phyloP scores from a whole-genome alignment of 2,888 invertebrate species.

The Drosophila setosimentum region DNA sequence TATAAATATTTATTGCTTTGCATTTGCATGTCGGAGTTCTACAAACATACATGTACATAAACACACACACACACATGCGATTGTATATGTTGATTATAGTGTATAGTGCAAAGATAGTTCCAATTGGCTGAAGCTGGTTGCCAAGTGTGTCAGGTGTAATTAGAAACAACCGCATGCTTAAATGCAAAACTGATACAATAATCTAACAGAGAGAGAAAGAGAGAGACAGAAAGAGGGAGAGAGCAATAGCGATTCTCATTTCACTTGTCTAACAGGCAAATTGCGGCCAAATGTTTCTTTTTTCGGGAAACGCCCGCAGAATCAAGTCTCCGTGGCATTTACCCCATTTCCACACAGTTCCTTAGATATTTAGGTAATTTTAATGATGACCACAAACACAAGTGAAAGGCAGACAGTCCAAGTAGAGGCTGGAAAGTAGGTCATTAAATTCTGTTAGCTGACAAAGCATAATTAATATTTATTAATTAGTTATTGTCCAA shows the following conservation, averaged over 20 bases:
- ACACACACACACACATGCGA: slow-evolving; percentile 7
- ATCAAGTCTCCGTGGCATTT: slow-evolving; percentile 13
- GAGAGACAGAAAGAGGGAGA: slow-evolving; percentile 2
- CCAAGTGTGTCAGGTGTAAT: slow-evolving; percentile 70
- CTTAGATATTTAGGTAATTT: neutral
- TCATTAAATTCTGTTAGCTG: slow-evolving; percentile 1
- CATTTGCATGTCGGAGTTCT: slow-evolving; percentile 45
- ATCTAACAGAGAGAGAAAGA: slow-evolving; percentile 1
- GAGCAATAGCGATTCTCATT: slow-evolving; percentile 27
- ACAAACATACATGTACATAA: slow-evolving; percentile 25
- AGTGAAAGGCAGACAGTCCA: slow-evolving; percentile 1
- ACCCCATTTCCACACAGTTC: slow-evolving; percentile 11
- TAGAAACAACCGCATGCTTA: slow-evolving; percentile 70
- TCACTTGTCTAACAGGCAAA: slow-evolving; percentile 58
- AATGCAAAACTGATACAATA: slow-evolving; percentile 50
- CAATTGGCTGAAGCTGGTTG: slow-evolving; percentile 61
- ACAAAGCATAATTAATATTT: neutral
- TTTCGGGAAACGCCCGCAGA: slow-evolving; percentile 37
- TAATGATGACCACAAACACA: neutral
- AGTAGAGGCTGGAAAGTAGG: neutral
- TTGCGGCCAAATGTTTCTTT: slow-evolving; percentile 19
- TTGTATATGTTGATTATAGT: slow-evolving; percentile 2
- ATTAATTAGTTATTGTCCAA: neutral
- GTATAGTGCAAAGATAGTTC: slow-evolving; percentile 48
- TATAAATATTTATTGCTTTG: slow-evolving; percentile 21